Evolutionary conservation across 2,888 invertebrate species (phyloP).

Genomic region (Agonum fuliginosum): DNA sequence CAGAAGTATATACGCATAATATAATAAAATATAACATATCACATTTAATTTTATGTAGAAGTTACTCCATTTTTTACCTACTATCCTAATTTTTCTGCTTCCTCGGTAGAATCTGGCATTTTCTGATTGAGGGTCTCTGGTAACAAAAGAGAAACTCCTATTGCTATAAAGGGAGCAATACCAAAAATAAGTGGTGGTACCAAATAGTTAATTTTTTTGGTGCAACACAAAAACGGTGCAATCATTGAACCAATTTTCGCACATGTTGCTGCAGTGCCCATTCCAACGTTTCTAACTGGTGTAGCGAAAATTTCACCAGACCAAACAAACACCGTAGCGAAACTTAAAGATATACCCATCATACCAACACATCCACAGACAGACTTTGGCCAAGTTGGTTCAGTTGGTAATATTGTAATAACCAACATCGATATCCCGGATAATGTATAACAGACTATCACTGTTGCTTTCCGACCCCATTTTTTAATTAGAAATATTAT

Average conservation of each 20-base stretch:
- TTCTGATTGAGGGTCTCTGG: slow-evolving; percentile 85
- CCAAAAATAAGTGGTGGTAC: slow-evolving; percentile 83
- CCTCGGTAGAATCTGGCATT: slow-evolving; percentile 83
- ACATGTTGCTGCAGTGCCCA: slow-evolving; percentile 85
- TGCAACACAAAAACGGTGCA: slow-evolving; percentile 83
- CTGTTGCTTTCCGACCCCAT: too few relatives aligned
- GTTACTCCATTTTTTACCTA: too few relatives aligned
- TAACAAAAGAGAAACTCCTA: too few relatives aligned
- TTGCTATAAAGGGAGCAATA: slow-evolving; percentile 76
- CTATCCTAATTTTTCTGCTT: slow-evolving; percentile 9
- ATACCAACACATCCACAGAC: neutral
- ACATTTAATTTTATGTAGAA: too few relatives aligned
- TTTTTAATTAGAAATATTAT: slow-evolving; percentile 76
- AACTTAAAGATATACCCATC: neutral
- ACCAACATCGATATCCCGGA: slow-evolving; percentile 80
- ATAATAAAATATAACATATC: too few relatives aligned
- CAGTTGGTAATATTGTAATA: slow-evolving; percentile 74
- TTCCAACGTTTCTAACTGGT: slow-evolving; percentile 85
- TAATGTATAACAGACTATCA: slow-evolving; percentile 78
- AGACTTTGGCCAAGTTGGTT: neutral
- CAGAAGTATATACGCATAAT: too few relatives aligned
- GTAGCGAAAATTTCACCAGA: slow-evolving; percentile 84
- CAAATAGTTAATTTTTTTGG: slow-evolving; percentile 74
- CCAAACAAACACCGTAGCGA: neutral
- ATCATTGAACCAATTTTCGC: slow-evolving; percentile 87